Conservation (phyloP, 53 echinoderm and acorn worm species). For the Echinometra lucunter region DNA sequence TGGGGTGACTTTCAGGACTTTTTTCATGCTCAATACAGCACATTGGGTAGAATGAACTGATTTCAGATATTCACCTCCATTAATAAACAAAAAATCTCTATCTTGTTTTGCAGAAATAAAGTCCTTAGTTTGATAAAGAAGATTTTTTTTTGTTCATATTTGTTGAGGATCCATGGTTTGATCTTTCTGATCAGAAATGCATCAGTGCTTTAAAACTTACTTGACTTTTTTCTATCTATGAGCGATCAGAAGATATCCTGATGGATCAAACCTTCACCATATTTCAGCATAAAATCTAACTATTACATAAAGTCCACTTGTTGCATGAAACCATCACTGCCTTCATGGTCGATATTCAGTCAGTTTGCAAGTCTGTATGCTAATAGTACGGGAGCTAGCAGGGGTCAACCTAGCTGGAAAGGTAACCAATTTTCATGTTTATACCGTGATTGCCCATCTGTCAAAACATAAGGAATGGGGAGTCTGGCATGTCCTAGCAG, state of each 20-base stretch:
- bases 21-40: not conserved
- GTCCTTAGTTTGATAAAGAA: not conserved
- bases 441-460: too few species aligned
- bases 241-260: not conserved
- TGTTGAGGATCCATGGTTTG: not conserved
- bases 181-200: not conserved
- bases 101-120: too few species aligned
- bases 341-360: too few species aligned
- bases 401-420: too few species aligned
- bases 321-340: not conserved
- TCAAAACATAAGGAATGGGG: too few species aligned
- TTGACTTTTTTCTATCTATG: not conserved
- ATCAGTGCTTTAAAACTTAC: not conserved
- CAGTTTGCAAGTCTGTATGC: too few species aligned
- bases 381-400: too few species aligned
- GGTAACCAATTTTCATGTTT: too few species aligned
- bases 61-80: not conserved
- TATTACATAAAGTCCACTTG: not conserved
- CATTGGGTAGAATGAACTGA: not conserved
- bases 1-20: not conserved
- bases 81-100: too few species aligned
- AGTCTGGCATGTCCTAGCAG: too few species aligned
- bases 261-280: not conserved
- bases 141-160: not conserved
- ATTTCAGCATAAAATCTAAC: not conserved